Base-by-base conservation (phyloP, 92 coral and sea anemone genomes). In the Micromussa lordhowensis region DNA sequence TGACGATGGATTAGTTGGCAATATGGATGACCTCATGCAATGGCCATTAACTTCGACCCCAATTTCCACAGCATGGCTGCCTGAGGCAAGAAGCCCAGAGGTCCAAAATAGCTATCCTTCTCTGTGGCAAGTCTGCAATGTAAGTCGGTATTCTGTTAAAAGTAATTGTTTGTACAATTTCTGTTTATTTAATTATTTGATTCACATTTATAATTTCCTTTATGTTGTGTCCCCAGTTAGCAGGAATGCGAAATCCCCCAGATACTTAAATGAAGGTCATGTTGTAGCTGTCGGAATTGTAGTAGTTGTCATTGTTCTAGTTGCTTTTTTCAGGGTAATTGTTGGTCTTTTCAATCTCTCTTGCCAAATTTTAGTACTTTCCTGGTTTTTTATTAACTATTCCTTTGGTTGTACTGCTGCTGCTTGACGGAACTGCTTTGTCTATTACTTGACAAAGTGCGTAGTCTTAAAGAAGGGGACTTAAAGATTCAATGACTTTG, bases 41-140 rank as follows among this genome's bases (percentile, higher is more conserved):
- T 53, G 51, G 51, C 51, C 16, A 55, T 15, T 16, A 11, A 77
- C 81, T 0, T 44, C 75, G 34, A 70, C 75, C 36, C 75, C 75
- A 55, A 70, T 9, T 28, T 8, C 75, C 44, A 31, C 75, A 8
- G 35, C 34, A 70, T 70, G 35, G 75, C 35, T 55, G 61, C 61
- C 61, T 19, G 61, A 55, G 61, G 75, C 75, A 70, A 70, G 75
- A 70, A 5, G 35, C 35, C 44, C 75, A 70, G 75, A 70, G 14
- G 75, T 70, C 75, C 29, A 35, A 55, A 55, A 55, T 55, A 55
- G 22, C 75, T 31, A 70, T 70, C 75, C 75, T 70, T 70, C 75
- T 2, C 75, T 8, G 44, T 12, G 75, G 34, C 75, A 70, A 5
- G 35, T 70, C 19, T 70, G 75, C 4, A 18, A 70, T 2, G 75